Evolutionary conservation across 2,113 vertebrate species (phyloP), one percentile per base, ranked within the genome.

Genomic region (Eonycteris spelaea): DNA sequence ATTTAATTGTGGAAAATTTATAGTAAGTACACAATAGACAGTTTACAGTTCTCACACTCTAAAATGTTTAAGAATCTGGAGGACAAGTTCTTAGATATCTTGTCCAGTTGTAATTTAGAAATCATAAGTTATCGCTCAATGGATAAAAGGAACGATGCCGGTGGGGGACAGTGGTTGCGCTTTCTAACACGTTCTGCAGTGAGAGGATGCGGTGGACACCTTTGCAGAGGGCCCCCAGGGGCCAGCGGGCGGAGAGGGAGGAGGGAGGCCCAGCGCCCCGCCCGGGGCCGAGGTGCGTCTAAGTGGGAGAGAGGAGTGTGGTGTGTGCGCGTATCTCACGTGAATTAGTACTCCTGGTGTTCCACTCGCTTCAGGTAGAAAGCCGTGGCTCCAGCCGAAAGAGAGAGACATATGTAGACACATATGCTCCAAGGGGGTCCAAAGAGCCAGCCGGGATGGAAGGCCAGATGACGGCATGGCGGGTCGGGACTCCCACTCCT

Each of bases 61-160:
- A n/a, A 10, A 90, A 18, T 24, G 68, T 53, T 92, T 90, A 91
- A 70, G 28, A 90, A 61, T 67, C 22, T 40, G 71, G 13, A 55
- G 48, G 43, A 8, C 15, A 67, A 40, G 53, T 51, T 57, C 22
- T 83, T 79, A 12, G 15, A 38, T 51, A 65, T 38, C 82, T n/a
- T n/a, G 63, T 77, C 53, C 35, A 14, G 70, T 21, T 21, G 18
- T 67, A 94, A 43, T 74, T 86, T 35, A 91, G 48, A 82, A 97
- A 87, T n/a, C 96, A 83, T 40, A 73, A 67, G 10, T 26, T 84
- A 8, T 73, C 4, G 73, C 73, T 61, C 26, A 45, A 65, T 87
- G 30, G 86, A 82, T 15, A 28, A 75, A 73, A 73, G 16, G 35
- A 16, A 63, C 82, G 33, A 48, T 9, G 2, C 22, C 0, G 7